Evolutionary conservation across 2,797 vertebrate genomes (phyloP).

Genomic region (Acridotheres tristis): DNA sequence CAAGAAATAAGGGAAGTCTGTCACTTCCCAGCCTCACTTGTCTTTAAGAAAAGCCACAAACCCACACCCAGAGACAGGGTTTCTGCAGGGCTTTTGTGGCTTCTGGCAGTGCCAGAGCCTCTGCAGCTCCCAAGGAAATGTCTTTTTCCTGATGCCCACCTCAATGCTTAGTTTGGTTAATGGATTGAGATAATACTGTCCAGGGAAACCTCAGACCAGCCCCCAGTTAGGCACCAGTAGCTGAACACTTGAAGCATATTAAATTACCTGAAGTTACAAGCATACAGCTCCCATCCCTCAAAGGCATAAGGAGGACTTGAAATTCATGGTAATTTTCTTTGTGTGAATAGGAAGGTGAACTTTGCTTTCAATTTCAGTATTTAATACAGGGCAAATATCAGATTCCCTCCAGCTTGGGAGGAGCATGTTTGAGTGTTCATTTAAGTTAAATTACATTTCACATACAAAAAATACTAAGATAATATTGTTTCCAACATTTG

Average conservation of each 20-base stretch:
- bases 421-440: fast-evolving
- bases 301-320: background rate
- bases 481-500: background rate
- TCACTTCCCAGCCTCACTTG: background rate
- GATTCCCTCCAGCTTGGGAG: background rate
- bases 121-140: background rate
- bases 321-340: background rate
- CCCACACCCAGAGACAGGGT: background rate
- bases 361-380: constrained; percentile 2
- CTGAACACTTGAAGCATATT: background rate
- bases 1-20: background rate
- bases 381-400: background rate
- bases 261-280: background rate
- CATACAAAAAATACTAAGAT: background rate
- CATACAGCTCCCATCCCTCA: background rate
- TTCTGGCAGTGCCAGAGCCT: background rate
- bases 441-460: background rate
- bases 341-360: background rate
- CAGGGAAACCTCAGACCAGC: background rate
- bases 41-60: background rate
- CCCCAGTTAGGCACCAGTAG: background rate
- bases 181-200: background rate
- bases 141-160: background rate
- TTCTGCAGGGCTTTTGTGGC: background rate
- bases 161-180: background rate